Base-by-base conservation (phyloP, 1,140 invertebrate species). In the Anastrepha obliqua region DNA sequence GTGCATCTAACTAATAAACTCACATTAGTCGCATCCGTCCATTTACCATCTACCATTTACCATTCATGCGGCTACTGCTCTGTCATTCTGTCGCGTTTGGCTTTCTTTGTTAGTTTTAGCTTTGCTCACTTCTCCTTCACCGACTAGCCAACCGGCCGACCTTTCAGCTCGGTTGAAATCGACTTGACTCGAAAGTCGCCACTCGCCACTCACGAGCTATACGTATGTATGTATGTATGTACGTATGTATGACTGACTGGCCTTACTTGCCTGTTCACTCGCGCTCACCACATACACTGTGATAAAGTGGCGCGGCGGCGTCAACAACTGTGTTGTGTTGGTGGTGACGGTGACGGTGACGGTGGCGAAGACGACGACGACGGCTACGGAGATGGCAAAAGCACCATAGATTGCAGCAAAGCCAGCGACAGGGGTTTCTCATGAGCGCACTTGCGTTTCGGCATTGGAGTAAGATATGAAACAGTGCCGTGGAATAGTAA, bases 1-100 rank as follows among this genome's bases (percentile, higher is more conserved):
- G 89, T 91, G 90, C 92, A 90, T 93, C 92, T 93, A 91, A 90
- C 90, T 81, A 81, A 81, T 81, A 90, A 91, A 90, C 89, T 90
- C 81, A 81, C 47, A 81, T 81, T 81, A 81, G 74, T 81, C 74
- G 74, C 74, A 81, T 81, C 74, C 74, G 74, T 81, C 74, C 74
- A 81, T 81, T 81, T 86, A 81, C 74, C 86, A 86, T 86, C 17
- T 62, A 17, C 64, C 64, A 67, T 81, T 81, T 86, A 81, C 74
- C 86, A 86, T 87, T 87, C 87, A 86, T 86, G 62, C 70, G 58
- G 85, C 87, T 86, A 86, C 85, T 88, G 74, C 74, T 81, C 74
- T 81, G 74, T 81, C 74, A 81, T 81, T 81, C 74, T 81, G 74
- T 81, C 74, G 74, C 74, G 74, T 47, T 81, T 81, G 74, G 74